These are phyloP conservation scores for Enteromius unitaeniatus DNA, from an alignment of 2,797 vertebrate species.

Conservation along the genomic window DNA sequence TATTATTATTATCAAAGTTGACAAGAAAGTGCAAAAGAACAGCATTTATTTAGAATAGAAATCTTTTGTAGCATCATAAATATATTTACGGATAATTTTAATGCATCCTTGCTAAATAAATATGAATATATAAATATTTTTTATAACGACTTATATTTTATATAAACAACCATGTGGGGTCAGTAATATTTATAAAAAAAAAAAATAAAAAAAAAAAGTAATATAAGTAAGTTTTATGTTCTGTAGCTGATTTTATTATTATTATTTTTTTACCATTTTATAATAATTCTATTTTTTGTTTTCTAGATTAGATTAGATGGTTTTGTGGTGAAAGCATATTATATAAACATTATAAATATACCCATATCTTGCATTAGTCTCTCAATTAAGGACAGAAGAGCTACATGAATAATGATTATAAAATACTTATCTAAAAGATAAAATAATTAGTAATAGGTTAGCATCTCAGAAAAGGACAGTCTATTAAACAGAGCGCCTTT, in stretches of 20 bases:
- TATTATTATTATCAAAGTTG: neutral
- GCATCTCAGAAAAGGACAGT: neutral
- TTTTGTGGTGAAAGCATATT: neutral
- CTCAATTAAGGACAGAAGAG: no score
- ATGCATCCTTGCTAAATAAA: neutral
- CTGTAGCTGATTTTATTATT: neutral
- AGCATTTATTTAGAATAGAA: neutral
- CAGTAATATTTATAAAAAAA: no score
- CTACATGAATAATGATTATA: neutral
- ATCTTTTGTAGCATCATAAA: neutral
- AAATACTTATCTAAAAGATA: neutral
- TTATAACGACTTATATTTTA: neutral
- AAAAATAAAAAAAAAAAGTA: no score
- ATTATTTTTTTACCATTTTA: neutral
- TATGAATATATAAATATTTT: neutral
- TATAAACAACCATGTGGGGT: no score
- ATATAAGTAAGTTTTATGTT: neutral
- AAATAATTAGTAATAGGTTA: neutral
- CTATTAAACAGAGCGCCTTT: neutral
- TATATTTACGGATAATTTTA: neutral
- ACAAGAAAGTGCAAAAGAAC: constrained; percentile 2
- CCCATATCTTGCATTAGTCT: neutral
- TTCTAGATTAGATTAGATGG: neutral
- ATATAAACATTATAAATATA: neutral
- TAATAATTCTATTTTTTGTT: neutral